These are phyloP conservation scores for Felis chaus DNA, from an alignment of 2,113 vertebrate genomes.

Conservation along the genomic window DNA sequence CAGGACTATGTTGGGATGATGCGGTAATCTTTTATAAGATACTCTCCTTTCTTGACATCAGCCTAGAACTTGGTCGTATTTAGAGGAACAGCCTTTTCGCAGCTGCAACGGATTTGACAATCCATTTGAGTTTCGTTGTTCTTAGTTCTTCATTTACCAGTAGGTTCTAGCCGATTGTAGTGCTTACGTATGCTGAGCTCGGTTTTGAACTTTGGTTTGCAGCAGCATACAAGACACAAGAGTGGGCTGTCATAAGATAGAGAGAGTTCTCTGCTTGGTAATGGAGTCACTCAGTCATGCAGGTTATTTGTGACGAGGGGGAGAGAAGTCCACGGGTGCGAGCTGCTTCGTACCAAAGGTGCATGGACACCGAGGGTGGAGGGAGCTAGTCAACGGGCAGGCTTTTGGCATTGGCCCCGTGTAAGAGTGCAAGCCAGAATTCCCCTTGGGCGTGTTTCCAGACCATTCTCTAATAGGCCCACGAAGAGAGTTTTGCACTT, in stretches of 20 bases:
- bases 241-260: no score
- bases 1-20: background rate
- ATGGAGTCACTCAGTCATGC: background rate
- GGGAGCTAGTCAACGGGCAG: conserved; percentile 11
- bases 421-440: conserved; percentile 71
- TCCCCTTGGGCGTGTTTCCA: conserved; percentile 70
- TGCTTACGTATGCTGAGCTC: background rate
- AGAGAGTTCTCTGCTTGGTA: background rate
- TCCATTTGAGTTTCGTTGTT: background rate
- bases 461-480: conserved; percentile 36
- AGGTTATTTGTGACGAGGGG: background rate
- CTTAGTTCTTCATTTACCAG: background rate
- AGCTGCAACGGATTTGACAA: no score
- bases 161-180: background rate
- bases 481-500: conserved; percentile 45
- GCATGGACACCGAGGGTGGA: background rate
- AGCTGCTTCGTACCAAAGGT: background rate
- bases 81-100: background rate
- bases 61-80: background rate
- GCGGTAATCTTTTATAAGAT: background rate
- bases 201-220: background rate
- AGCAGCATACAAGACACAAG: no score
- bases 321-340: background rate
- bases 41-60: background rate
- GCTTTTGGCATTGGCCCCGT: conserved; percentile 47